Evolutionary conservation across 2,113 vertebrate species (phyloP), one percentile per base, ranked within the genome.

Genomic region (Sorex araneus): DNA sequence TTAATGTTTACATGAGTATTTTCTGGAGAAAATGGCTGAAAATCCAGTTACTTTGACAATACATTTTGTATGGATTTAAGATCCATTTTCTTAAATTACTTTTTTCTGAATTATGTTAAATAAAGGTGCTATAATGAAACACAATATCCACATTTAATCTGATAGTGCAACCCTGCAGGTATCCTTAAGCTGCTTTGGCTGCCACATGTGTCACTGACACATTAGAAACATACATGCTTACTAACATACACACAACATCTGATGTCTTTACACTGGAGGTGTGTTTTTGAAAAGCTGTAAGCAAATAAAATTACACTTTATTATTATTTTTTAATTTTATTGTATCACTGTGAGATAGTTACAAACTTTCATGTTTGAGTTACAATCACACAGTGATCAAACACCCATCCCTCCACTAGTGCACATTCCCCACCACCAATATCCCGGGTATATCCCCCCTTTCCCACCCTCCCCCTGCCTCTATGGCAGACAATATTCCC

Each of bases 41-140:
- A 90, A 90, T 70, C 45, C 25, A 76, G 43, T 15, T n/a, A 69
- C 71, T 64, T 92, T 60, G 69, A 63, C 74, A 83, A 78, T 77
- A 93, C 7, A 2, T 81, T 92, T 88, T 64, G 6, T 10, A 60
- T 8, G 77, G 30, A 75, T 13, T 47, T 64, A n/a, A 60, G 15
- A 85, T 71, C 2, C 30, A 92, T 47, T 16, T 84, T 21, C 76
- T 92, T 69, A 78, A 64, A 25, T 2, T 63, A 8, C 9, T 50
- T 25, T 91, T 82, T 75, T 63, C 60, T 79, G 77, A 67, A 63
- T 74, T 79, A 45, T 57, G 89, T 27, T 47, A 91, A 87, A 88
- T 23, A 3, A 64, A 86, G n/a, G 43, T 79, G 11, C 6, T 75
- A 32, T 27, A 71, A 69, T 0, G 79, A 83, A 90, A 86, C 32